Percentiles rank a stretch among this genome's conserved stretches.
These are phyloP conservation scores for Montipora capitata DNA, from an alignment of 92 coral and sea anemone species.

Conservation along the genomic window DNA sequence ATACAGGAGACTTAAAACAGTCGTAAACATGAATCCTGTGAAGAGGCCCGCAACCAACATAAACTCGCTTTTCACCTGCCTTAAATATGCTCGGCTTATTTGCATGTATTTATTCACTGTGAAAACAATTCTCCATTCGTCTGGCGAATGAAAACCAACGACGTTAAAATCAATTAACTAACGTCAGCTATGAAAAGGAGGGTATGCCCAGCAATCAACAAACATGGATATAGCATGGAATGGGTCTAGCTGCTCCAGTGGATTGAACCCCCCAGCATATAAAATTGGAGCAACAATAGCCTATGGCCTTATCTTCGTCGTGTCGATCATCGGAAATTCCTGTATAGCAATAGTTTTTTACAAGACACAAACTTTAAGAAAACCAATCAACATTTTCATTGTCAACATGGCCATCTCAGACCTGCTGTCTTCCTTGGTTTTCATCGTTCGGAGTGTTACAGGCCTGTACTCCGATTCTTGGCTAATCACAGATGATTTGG, in stretches of 20 bases:
- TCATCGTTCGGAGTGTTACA: not conserved
- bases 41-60: too few species aligned
- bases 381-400: conserved; percentile 17
- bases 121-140: too few species aligned
- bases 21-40: too few species aligned
- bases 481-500: not conserved
- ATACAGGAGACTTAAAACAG: too few species aligned
- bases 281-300: not conserved
- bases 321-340: conserved; percentile 5
- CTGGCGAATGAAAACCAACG: too few species aligned
- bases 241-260: not conserved
- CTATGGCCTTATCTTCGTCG: not conserved
- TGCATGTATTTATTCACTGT: too few species aligned
- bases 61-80: too few species aligned
- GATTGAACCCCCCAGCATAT: not conserved
- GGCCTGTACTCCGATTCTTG: not conserved
- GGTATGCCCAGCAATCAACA: too few species aligned
- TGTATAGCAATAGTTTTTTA: not conserved
- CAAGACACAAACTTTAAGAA: not conserved
- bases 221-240: too few species aligned
- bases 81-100: too few species aligned
- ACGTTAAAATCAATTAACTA: too few species aligned
- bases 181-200: too few species aligned
- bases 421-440: not conserved
- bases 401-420: conserved; percentile 31